phyloP scores from a whole-genome alignment of 2,113 vertebrate species.

The Tragelaphus buxtoni region DNA sequence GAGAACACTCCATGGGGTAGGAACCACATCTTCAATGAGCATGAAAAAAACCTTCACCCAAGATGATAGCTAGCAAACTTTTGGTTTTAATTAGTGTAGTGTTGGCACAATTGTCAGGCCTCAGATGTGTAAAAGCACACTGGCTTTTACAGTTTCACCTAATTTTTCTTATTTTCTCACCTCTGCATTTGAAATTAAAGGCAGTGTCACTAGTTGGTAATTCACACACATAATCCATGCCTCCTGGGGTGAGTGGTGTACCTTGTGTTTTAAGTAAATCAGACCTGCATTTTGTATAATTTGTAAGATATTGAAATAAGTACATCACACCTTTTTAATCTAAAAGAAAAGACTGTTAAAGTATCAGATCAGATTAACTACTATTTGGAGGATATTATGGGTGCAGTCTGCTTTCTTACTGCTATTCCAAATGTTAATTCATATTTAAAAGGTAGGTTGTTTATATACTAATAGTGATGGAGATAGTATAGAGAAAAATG shows the following conservation, averaged over 20 bases:
- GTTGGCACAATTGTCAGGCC: neutral
- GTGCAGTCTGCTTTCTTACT: neutral
- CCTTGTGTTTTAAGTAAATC: neutral
- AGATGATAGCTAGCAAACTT: neutral
- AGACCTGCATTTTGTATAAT: neutral
- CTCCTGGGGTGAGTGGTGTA: neutral
- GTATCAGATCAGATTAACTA: neutral
- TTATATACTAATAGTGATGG: neutral
- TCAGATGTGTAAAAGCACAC: neutral
- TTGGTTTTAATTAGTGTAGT: neutral
- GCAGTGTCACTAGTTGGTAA: neutral
- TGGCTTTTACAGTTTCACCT: neutral
- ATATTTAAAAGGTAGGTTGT: neutral
- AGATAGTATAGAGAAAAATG: neutral
- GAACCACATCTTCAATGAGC: neutral
- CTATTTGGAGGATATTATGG: neutral
- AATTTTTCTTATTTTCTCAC: neutral
- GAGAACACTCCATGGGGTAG: neutral
- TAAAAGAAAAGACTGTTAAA: neutral
- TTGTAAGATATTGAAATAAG: neutral
- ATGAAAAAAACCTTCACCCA: neutral
- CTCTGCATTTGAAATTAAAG: slow-evolving; percentile 34
- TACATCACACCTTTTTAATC: neutral
- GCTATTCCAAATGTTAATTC: slow-evolving; percentile 22
- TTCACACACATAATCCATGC: neutral